Percentiles rank a stretch among this genome's conserved stretches.
phyloP scores from a whole-genome alignment of 2,113 vertebrate genomes.

The Smithornis capensis region DNA sequence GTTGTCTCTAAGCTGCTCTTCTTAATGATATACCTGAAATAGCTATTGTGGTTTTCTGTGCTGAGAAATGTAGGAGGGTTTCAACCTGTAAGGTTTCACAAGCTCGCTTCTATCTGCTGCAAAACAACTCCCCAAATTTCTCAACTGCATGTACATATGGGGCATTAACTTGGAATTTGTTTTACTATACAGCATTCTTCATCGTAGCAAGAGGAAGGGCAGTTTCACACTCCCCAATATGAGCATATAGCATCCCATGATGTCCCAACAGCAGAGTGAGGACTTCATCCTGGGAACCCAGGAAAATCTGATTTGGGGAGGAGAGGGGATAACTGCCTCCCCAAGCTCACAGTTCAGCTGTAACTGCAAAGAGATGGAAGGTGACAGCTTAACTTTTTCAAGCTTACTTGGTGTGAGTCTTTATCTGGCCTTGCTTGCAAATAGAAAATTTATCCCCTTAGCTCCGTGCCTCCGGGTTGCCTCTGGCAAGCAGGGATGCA shows the following conservation, averaged over 20 bases:
- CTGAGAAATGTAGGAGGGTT: not conserved
- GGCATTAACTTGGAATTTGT: not conserved
- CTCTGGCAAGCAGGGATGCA: not conserved
- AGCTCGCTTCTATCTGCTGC: not conserved
- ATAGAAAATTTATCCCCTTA: not conserved
- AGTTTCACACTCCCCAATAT: rapidly evolving
- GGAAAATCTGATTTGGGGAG: not conserved
- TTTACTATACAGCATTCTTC: not conserved
- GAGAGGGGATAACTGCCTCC: not conserved
- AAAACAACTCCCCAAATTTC: not conserved
- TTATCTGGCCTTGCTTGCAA: not conserved
- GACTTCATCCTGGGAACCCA: not conserved
- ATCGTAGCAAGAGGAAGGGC: rapidly evolving
- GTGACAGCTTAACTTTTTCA: not conserved
- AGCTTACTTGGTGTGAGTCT: not conserved
- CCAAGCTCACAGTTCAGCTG: not conserved
- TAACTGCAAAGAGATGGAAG: not conserved
- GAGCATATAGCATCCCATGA: rapidly evolving
- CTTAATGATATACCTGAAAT: not conserved
- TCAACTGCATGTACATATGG: rapidly evolving
- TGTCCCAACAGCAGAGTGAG: not conserved
- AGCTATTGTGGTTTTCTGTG: not conserved
- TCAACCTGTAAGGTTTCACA: not conserved
- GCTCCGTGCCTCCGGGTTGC: not conserved
- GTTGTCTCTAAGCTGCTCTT: not conserved